These are phyloP conservation scores for Hypocryptadius cinnamomeus DNA, from an alignment of 2,113 vertebrate species.

Conservation along the genomic window DNA sequence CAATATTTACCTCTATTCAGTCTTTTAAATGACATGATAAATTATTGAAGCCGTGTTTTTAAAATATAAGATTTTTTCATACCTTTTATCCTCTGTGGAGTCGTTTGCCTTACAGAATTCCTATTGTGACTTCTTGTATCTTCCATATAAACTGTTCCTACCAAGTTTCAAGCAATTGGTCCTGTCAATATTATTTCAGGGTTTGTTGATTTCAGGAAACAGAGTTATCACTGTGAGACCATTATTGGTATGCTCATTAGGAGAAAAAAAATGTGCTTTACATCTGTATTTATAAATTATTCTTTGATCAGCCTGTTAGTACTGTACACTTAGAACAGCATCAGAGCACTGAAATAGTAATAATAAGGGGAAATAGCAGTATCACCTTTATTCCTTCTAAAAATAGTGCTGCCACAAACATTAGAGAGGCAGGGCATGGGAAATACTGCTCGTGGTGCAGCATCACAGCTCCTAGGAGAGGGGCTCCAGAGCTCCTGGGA, in stretches of 20 bases:
- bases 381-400: background rate
- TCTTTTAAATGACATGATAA: background rate
- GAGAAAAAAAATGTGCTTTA: constrained; percentile 4
- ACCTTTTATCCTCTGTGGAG: constrained; percentile 1
- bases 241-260: constrained; percentile 36
- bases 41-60: background rate
- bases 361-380: background rate
- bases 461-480: background rate
- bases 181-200: constrained; percentile 34
- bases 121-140: background rate
- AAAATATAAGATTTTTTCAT: background rate
- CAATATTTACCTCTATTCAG: background rate
- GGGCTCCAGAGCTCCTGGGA: background rate
- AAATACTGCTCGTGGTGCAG: background rate
- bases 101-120: constrained; percentile 29
- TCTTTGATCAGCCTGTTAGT: background rate
- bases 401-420: background rate
- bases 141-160: constrained; percentile 7
- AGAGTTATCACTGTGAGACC: background rate
- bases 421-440: background rate
- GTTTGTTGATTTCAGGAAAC: constrained; percentile 47
- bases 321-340: background rate
- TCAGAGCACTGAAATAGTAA: background rate
- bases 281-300: constrained; percentile 24
- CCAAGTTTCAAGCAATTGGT: constrained; percentile 35